phyloP scores from a whole-genome alignment of 2,797 vertebrate genomes.

The Anableps anableps region DNA sequence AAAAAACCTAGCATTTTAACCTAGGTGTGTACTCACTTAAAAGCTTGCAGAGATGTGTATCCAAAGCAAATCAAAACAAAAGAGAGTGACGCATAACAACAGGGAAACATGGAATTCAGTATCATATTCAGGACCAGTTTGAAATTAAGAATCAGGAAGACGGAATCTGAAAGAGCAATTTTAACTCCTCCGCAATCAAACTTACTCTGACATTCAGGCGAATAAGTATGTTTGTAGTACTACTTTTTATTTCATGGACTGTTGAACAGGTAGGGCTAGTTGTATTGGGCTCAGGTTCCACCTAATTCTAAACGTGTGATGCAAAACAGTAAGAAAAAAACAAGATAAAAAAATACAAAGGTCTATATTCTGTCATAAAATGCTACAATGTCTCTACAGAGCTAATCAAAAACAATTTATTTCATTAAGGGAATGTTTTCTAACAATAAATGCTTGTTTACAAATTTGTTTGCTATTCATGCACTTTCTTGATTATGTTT shows the following conservation, averaged over 20 bases:
- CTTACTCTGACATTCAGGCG: background rate
- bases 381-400: background rate
- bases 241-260: background rate
- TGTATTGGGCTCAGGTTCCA: background rate
- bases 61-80: slow-evolving; percentile 1
- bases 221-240: background rate
- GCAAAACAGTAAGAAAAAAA: background rate
- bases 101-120: background rate
- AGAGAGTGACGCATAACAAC: background rate
- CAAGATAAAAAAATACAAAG: background rate
- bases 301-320: background rate
- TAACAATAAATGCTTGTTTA: background rate
- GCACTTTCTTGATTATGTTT: background rate
- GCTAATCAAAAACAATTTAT: background rate
- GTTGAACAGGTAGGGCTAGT: background rate
- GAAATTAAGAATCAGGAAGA: background rate
- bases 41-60: background rate
- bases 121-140: background rate
- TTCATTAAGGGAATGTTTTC: background rate
- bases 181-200: background rate
- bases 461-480: background rate
- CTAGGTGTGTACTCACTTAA: background rate
- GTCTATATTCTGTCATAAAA: background rate
- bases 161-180: background rate
- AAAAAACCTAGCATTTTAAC: background rate